phyloP scores from a whole-genome alignment of 2,113 vertebrate genomes.

The Rhinolophus sinicus region DNA sequence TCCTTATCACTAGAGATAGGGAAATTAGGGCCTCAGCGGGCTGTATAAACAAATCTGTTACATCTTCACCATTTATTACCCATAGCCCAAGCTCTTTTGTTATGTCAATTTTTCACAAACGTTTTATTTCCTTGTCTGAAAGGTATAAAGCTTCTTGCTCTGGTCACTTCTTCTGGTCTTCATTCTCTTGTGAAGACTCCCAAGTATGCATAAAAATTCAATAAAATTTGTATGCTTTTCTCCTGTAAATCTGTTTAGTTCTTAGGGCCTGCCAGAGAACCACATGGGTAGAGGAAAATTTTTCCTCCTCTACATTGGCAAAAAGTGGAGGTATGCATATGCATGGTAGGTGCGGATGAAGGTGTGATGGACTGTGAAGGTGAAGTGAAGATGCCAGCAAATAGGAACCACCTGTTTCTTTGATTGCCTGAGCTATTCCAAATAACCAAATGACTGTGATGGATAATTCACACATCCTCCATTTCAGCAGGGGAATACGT shows the following conservation, averaged over 20 bases:
- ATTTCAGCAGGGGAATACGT: not conserved
- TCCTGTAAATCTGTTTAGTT: not conserved
- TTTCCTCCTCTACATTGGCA: not conserved
- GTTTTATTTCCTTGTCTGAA: not conserved
- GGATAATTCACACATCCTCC: not conserved
- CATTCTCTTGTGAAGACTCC: not conserved
- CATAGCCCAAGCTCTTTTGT: not conserved
- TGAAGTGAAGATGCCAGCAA: not conserved
- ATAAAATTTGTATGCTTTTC: not conserved
- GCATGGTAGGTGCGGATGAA: not conserved
- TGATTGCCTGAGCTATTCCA: constrained; percentile 1
- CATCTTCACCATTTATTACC: not conserved
- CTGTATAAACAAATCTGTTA: not conserved
- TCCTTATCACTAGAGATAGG: not conserved
- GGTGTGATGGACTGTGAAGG: not conserved
- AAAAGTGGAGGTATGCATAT: not conserved
- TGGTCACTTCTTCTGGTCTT: not conserved
- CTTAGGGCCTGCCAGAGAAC: not conserved
- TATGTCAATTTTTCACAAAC: not conserved
- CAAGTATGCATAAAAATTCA: not conserved
- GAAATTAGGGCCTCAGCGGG: not conserved
- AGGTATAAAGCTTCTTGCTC: not conserved
- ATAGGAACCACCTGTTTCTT: not conserved
- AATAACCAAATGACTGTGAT: not conserved
- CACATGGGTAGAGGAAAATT: not conserved